These are phyloP conservation scores for Monopterus albus DNA, from an alignment of 2,113 vertebrate species.

Conservation along the genomic window DNA sequence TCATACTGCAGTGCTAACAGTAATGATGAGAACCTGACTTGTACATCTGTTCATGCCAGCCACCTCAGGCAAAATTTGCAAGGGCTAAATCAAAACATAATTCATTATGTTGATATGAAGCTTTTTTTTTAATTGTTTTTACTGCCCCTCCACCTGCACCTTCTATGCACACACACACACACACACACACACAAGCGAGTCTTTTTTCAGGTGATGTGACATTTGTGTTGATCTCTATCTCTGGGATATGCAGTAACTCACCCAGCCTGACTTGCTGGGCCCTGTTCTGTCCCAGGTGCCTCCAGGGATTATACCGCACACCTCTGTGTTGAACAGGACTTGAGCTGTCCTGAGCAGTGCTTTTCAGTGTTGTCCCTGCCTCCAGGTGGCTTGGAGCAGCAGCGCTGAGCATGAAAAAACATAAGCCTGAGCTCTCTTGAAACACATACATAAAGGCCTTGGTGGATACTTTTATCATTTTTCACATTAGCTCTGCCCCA, in stretches of 20 bases:
- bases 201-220: slow-evolving; percentile 47
- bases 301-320: slow-evolving; percentile 71
- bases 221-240: slow-evolving; percentile 72
- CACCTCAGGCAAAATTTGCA: slow-evolving; percentile 75
- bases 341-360: slow-evolving; percentile 37
- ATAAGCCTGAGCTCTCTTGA: slow-evolving; percentile 42
- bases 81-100: slow-evolving; percentile 80
- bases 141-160: slow-evolving; percentile 22
- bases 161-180: slow-evolving; percentile 10
- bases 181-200: slow-evolving; percentile 5
- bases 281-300: slow-evolving; percentile 72
- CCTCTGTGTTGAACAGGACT: slow-evolving; percentile 64
- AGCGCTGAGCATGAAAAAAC: slow-evolving; percentile 48
- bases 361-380: slow-evolving; percentile 58
- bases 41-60: slow-evolving; percentile 78
- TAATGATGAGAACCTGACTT: slow-evolving; percentile 79
- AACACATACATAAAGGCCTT: slow-evolving; percentile 63
- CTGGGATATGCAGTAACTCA: slow-evolving; percentile 74
- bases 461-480: slow-evolving; percentile 71
- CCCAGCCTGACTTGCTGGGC: slow-evolving; percentile 73
- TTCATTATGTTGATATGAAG: slow-evolving; percentile 77
- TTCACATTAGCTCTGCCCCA: slow-evolving; percentile 68
- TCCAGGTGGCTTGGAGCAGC: slow-evolving; percentile 60
- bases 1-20: slow-evolving; percentile 69
- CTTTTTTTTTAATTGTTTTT: slow-evolving; percentile 39